Percentiles rank a stretch among this genome's conserved stretches.
Evolutionary conservation across 1,140 invertebrate genomes (phyloP).

Genomic region (Scaptomyza hsui): DNA sequence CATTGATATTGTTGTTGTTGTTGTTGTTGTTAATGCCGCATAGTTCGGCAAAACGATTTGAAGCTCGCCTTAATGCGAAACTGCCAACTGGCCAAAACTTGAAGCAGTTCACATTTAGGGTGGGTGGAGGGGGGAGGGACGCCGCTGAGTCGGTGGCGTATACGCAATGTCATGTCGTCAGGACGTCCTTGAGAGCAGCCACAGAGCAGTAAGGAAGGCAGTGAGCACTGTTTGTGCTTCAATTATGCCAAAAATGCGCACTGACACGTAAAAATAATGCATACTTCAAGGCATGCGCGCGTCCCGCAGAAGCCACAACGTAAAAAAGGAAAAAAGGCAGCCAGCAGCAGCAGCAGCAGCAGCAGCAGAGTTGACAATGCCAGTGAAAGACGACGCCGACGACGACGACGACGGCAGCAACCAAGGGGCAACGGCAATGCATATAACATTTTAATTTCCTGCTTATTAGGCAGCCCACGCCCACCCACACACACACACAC

Average conservation of each 20-base stretch:
- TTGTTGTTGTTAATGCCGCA: conserved; percentile 9
- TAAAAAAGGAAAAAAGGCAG: conserved; percentile 10
- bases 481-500: conserved; percentile 20
- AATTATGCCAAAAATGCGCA: conserved; percentile 82
- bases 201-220: conserved; percentile 16
- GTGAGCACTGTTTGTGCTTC: conserved; percentile 72
- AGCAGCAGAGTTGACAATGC: conserved; percentile 64
- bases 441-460: conserved; percentile 83
- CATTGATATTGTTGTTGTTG: conserved; percentile 28
- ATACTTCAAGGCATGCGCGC: conserved; percentile 75
- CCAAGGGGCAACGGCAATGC: conserved; percentile 63
- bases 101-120: conserved; percentile 17
- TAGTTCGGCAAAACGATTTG: conserved; percentile 26
- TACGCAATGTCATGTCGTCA: conserved; percentile 45
- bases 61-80: conserved; percentile 27
- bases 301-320: conserved; percentile 46
- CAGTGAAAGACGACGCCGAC: conserved; percentile 16
- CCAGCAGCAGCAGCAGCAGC: conserved; percentile 10
- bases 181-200: conserved; percentile 34
- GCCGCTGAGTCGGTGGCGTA: conserved; percentile 12
- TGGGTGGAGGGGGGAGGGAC: not conserved
- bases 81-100: conserved; percentile 26
- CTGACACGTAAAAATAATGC: conserved; percentile 82
- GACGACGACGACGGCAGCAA: conserved; percentile 20
- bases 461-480: conserved; percentile 69